Percentiles rank a stretch among this genome's conserved stretches.
Conservation (phyloP, 2,797 vertebrate genomes). For the Gymnoscopelus braueri region DNA sequence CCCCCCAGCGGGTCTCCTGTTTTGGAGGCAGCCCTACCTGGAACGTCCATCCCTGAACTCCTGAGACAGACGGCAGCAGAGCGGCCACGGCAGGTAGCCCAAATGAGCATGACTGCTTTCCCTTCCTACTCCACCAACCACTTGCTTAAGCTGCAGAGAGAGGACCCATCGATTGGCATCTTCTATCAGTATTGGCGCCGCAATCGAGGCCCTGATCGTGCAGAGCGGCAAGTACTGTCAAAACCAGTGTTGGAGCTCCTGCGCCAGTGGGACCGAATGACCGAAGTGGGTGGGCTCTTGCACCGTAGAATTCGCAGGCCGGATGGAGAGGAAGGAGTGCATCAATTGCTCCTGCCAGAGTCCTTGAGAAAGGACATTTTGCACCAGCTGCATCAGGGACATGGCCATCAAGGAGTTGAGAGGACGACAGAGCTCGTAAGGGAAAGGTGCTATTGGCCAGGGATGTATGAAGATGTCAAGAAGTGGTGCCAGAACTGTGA, state of each 20-base stretch:
- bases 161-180: neutral
- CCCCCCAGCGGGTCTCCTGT: no score
- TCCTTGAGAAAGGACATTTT: no score
- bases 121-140: neutral
- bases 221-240: no score
- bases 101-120: neutral
- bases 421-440: no score
- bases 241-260: neutral
- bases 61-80: neutral
- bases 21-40: neutral
- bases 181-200: neutral
- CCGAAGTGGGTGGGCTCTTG: neutral
- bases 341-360: no score
- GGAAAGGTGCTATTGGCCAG: slow-evolving; percentile 24
- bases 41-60: neutral
- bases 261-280: neutral
- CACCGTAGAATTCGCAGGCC: neutral
- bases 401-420: no score
- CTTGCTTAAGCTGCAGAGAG: neutral
- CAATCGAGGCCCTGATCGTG: neutral
- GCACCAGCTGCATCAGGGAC: no score
- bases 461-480: slow-evolving; percentile 2
- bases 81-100: neutral
- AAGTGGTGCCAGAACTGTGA: slow-evolving; percentile 11
- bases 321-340: neutral